Percentiles rank a stretch among this genome's conserved stretches.
These are phyloP conservation scores for Pipistrellus nathusii DNA, from an alignment of 2,797 vertebrate species.

Conservation along the genomic window DNA sequence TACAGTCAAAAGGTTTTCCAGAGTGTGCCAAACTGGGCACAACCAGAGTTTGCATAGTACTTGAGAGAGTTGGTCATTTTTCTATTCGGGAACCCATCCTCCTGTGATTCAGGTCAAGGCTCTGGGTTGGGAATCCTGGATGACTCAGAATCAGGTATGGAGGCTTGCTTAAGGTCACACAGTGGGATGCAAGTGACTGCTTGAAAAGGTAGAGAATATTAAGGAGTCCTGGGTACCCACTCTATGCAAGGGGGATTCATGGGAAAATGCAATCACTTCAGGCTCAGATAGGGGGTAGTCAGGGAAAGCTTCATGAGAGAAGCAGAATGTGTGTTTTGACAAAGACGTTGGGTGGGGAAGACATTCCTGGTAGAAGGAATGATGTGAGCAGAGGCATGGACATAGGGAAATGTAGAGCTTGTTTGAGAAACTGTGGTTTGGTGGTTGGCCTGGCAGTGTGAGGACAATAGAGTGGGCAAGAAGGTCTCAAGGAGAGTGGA, in stretches of 20 bases:
- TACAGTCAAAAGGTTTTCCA: neutral
- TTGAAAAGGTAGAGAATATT: neutral
- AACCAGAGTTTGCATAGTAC: neutral
- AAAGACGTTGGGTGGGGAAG: neutral
- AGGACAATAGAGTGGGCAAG: neutral
- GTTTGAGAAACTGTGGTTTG: neutral
- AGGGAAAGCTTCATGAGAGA: constrained; percentile 23
- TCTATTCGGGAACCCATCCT: neutral
- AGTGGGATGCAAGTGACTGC: neutral
- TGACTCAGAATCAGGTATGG: constrained; percentile 21
- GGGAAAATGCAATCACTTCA: neutral
- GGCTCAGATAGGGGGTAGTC: neutral
- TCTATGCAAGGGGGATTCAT: neutral
- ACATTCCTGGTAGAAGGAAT: neutral
- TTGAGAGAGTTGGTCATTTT: neutral
- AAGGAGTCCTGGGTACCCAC: neutral
- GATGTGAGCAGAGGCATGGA: neutral
- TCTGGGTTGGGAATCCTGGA: constrained; percentile 9
- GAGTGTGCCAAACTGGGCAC: neutral
- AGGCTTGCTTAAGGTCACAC: neutral
- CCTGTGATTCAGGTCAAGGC: constrained; percentile 26
- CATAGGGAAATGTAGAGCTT: neutral
- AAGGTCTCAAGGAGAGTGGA: neutral
- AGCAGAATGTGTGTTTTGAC: neutral
- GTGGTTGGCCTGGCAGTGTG: neutral